These are phyloP conservation scores for Hymenochirus boettgeri DNA, from an alignment of 2,113 vertebrate species.

Conservation along the genomic window DNA sequence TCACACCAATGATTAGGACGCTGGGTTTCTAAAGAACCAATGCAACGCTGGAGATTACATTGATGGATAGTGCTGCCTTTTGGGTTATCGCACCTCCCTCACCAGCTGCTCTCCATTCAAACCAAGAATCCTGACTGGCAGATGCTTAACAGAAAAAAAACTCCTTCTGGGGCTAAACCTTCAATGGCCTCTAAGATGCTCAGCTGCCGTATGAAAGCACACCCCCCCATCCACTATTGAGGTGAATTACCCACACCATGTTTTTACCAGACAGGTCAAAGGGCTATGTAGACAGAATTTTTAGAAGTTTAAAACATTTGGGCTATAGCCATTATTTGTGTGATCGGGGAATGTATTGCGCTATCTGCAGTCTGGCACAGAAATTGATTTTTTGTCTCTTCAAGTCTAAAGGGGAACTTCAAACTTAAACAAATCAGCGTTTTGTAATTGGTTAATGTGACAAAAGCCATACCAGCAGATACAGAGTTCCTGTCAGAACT, in stretches of 20 bases:
- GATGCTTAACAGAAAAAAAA: slow-evolving; percentile 31
- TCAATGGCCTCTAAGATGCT: slow-evolving; percentile 29
- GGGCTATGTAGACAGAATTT: slow-evolving; percentile 42
- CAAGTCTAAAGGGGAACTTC: no score
- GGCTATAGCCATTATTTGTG: slow-evolving; percentile 28
- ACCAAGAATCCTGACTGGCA: slow-evolving; percentile 33
- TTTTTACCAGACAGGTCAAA: slow-evolving; percentile 38
- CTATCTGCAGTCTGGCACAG: no score
- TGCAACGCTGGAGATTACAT: slow-evolving; percentile 11
- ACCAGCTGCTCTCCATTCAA: slow-evolving; percentile 33
- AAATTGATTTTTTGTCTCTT: no score
- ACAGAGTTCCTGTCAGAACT: no score
- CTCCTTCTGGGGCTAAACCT: slow-evolving; percentile 36
- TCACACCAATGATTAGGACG: slow-evolving; percentile 2
- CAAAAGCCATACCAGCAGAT: no score
- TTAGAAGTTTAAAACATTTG: slow-evolving; percentile 35
- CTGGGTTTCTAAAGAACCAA: slow-evolving; percentile 7
- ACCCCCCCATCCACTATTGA: slow-evolving; percentile 18
- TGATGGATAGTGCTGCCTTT: slow-evolving; percentile 28
- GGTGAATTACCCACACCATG: slow-evolving; percentile 38
- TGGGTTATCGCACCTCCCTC: slow-evolving; percentile 34
- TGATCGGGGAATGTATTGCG: no score
- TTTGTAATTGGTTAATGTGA: no score
- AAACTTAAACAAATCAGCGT: no score
- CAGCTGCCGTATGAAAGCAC: slow-evolving; percentile 23